Conservation (phyloP, 1,140 invertebrate genomes). For the Meloidogyne hapla region DNA sequence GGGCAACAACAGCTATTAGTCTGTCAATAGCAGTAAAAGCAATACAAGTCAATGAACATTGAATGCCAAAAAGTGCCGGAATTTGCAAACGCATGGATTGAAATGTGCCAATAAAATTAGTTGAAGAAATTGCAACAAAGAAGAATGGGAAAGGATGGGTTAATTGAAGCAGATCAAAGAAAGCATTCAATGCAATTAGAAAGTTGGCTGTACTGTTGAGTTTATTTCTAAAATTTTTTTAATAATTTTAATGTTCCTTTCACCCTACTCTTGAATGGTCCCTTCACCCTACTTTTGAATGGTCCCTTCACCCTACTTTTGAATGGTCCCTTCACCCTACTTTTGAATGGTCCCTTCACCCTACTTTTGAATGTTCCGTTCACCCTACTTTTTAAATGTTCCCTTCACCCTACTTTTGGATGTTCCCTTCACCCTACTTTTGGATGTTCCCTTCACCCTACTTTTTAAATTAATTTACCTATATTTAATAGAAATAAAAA, state of each 20-base stretch:
- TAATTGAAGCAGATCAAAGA: neutral
- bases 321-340: too few relatives aligned
- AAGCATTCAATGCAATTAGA: neutral
- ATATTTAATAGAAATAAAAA: too few relatives aligned
- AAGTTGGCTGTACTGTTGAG: neutral
- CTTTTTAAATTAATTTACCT: too few relatives aligned
- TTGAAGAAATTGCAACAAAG: neutral
- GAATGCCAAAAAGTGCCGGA: neutral
- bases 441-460: too few relatives aligned
- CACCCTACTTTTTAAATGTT: too few relatives aligned
- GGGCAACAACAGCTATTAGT: neutral
- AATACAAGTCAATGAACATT: neutral
- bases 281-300: too few relatives aligned
- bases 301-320: too few relatives aligned
- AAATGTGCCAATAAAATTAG: neutral
- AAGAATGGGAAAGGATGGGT: neutral
- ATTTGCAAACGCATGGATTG: neutral
- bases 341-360: too few relatives aligned
- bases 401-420: too few relatives aligned
- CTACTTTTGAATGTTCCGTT: too few relatives aligned
- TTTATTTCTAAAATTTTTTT: neutral
- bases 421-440: too few relatives aligned
- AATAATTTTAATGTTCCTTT: neutral
- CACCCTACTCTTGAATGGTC: too few relatives aligned
- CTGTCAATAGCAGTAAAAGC: neutral